Evolutionary conservation across 2,888 invertebrate genomes (phyloP).

Genomic region (Athalia rosae): DNA sequence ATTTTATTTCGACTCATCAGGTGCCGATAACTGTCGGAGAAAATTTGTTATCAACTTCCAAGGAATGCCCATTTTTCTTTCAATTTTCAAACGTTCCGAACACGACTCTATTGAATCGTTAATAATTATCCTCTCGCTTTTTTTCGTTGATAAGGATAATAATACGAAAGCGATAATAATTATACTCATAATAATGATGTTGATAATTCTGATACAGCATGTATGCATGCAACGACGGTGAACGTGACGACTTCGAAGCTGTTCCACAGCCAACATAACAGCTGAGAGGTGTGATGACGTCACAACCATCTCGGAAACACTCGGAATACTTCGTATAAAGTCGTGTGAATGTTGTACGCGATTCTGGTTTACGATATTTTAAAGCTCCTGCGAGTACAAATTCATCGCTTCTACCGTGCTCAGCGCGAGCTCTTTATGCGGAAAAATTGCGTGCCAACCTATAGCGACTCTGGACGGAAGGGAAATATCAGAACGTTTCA

Average conservation of each 20-base stretch:
- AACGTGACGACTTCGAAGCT: constrained; percentile 28
- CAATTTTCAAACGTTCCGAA: too few species aligned
- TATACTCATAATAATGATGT: too few species aligned
- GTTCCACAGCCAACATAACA: constrained; percentile 35
- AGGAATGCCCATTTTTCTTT: too few species aligned
- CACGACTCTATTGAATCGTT: too few species aligned
- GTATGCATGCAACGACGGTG: constrained; percentile 6
- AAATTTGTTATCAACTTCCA: too few species aligned
- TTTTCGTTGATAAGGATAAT: too few species aligned
- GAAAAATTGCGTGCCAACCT: not conserved
- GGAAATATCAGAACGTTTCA: not conserved
- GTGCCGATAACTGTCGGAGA: too few species aligned
- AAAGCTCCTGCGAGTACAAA: constrained; percentile 18
- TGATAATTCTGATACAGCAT: not conserved
- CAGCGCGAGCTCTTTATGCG: not conserved
- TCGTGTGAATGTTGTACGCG: not conserved
- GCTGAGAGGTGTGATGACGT: constrained; percentile 42
- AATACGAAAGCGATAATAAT: too few species aligned
- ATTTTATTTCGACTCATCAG: too few species aligned
- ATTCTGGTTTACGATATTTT: constrained; percentile 11
- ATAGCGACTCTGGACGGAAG: not conserved
- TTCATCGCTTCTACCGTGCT: not conserved
- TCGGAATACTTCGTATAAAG: constrained; percentile 22
- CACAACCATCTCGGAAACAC: constrained; percentile 26
- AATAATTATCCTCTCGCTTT: too few species aligned